phyloP scores from a whole-genome alignment of 2,888 invertebrate genomes.

The Spilosoma lubricipeda region DNA sequence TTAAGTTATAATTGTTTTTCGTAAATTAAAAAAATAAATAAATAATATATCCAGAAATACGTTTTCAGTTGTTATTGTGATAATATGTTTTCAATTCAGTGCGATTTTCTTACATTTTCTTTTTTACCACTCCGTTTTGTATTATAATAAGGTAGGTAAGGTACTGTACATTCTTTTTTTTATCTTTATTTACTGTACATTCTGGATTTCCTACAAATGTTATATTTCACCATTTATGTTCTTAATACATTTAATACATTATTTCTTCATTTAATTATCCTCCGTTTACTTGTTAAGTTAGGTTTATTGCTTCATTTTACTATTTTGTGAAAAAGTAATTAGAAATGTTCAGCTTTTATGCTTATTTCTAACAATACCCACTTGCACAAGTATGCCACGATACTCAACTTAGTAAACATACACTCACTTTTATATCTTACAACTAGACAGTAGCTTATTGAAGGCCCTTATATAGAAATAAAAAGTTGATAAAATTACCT shows the following conservation, averaged over 20 bases:
- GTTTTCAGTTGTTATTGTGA: too few species aligned
- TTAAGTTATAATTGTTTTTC: too few species aligned
- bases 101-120: too few species aligned
- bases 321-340: background rate
- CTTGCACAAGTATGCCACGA: background rate
- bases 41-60: too few species aligned
- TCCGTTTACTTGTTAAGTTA: background rate
- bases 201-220: slow-evolving; percentile 15
- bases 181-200: too few species aligned
- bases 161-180: too few species aligned
- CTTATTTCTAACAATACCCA: background rate
- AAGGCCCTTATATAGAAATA: background rate
- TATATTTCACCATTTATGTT: background rate
- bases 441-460: background rate
- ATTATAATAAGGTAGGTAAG: too few species aligned
- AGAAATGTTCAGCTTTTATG: slow-evolving; percentile 1
- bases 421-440: background rate
- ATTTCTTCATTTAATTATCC: slow-evolving; percentile 4
- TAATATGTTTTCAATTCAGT: too few species aligned
- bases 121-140: too few species aligned
- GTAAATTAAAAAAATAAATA: too few species aligned
- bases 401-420: background rate
- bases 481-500: background rate
- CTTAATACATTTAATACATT: slow-evolving; percentile 1
- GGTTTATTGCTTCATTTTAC: slow-evolving; percentile 13